Evolutionary conservation across 2,888 invertebrate species (phyloP), one percentile per base, ranked within the genome.

Genomic region (Vanessa cardui): DNA sequence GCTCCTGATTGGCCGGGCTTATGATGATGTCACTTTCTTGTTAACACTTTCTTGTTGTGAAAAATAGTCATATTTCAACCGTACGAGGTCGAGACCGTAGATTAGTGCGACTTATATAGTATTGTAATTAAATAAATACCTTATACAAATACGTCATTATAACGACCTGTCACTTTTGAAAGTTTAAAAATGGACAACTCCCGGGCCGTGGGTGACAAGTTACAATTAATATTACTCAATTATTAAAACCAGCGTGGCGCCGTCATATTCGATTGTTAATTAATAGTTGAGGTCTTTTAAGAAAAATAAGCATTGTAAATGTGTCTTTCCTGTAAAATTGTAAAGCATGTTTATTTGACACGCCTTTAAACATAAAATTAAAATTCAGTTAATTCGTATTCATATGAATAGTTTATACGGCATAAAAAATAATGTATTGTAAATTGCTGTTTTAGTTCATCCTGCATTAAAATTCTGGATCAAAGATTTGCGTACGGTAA

Each of bases 351-450:
- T 21, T 21, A 33, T 47, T 9, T 49, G 31, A 49, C 33, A 47
- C 33, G 21, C 7, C 47, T 26, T 60, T 60, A 47, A 47, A 9
- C 18, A 49, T 49, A 12, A 49, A 49, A 20, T 9, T 49, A 49
- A 20, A 49, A 18, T 6, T 18, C 7, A 0, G 7, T 47, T 47
- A 8, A 47, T 47, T 47, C 47, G 47, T 6, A 49, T 18, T 18
- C 18, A 39, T 21, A 26, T 18, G n/a, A 58, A 58, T 33, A 58
- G 56, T 58, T 39, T 33, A 16, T 58, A 58, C 18, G 33, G 20
- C 39, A 58, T 31, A 6, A 8, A 31, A 26, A 8, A 56, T 56
- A n/a, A n/a, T n/a, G n/a, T n/a, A n/a, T n/a, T n/a, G n/a, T n/a
- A n/a, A n/a, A n/a, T n/a, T n/a, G n/a, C 3, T 20, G 8, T 8